Evolutionary conservation across 2,797 vertebrate genomes (phyloP).

Genomic region (Premnoplex brunnescens): DNA sequence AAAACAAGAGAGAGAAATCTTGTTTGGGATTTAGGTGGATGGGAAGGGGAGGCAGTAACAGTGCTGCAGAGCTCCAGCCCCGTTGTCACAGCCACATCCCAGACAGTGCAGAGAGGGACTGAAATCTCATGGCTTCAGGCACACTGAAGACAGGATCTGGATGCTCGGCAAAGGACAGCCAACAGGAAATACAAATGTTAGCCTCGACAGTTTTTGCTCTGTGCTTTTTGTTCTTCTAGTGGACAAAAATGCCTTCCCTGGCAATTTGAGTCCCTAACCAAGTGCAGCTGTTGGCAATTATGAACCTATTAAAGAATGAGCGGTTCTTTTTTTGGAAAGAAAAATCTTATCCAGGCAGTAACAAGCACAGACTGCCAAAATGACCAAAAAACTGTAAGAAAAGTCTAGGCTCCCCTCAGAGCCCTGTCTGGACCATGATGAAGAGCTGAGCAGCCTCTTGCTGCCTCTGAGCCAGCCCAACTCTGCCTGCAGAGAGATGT

Average conservation of each 20-base stretch:
- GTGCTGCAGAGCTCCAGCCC: neutral
- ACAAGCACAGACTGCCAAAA: neutral
- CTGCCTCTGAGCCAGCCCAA: neutral
- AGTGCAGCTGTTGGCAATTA: accelerated
- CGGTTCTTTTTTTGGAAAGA: neutral
- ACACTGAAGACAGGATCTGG: neutral
- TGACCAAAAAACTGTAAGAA: neutral
- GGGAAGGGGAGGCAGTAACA: neutral
- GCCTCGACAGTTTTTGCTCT: accelerated
- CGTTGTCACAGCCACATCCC: accelerated
- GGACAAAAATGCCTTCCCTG: neutral
- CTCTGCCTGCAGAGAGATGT: neutral
- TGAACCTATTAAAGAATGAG: no score
- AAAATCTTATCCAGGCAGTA: neutral
- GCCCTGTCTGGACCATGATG: neutral
- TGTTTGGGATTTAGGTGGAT: neutral
- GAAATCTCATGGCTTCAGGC: neutral
- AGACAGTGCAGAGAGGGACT: neutral
- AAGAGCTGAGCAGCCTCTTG: neutral
- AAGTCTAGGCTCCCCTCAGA: neutral
- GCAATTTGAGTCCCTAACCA: neutral
- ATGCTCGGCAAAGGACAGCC: neutral
- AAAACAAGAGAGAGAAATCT: neutral
- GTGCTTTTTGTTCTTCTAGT: neutral
- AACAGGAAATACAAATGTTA: neutral